Evolutionary conservation across 2,797 vertebrate species (phyloP), one percentile per base, ranked within the genome.

Genomic region (Aplochiton taeniatus): DNA sequence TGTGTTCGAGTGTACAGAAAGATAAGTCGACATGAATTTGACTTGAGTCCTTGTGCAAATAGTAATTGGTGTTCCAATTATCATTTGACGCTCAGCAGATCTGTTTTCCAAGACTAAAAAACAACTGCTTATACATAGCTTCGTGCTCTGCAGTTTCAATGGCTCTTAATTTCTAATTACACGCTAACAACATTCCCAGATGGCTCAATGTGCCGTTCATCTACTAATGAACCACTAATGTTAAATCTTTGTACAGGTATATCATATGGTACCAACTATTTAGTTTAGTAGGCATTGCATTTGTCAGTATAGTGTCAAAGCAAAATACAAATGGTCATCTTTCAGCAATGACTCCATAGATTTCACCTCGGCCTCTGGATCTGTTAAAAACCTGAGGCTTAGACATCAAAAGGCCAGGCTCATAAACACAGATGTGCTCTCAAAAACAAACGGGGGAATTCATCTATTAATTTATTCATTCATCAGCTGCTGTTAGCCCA

Each of bases 41-140:
- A 74, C 58, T 9, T 62, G 61, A 72, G 61, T 44, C 62, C 63
- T 72, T 68, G 61, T 67, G 60, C 31, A 69, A 77, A 77, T 83
- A 61, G 17, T 59, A 65, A 65, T 66, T 72, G 73, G 79, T 80
- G 80, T 63, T 42, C 59, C 70, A 70, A 81, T 81, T 72, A 71
- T 68, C 70, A 52, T 71, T 61, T 63, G 50, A 65, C 58, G 70
- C 70, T 71, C 70, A 60, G 4, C 52, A 31, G 31, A 31, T 31
- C 6, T 31, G 31, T 31, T 31, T 31, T 31, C 6, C 3, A 31
- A 31, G 31, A 31, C 31, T 31, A 31, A 31, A 31, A 31, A 6
- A 2, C 31, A 31, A 31, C 31, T 31, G 31, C 31, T 31, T 31
- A 6, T 31, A 2, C 31, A n/a, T n/a, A 44, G 14, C 47, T 19